Base-by-base conservation (phyloP, 2,113 vertebrate species). In the Myodes glareolus region DNA sequence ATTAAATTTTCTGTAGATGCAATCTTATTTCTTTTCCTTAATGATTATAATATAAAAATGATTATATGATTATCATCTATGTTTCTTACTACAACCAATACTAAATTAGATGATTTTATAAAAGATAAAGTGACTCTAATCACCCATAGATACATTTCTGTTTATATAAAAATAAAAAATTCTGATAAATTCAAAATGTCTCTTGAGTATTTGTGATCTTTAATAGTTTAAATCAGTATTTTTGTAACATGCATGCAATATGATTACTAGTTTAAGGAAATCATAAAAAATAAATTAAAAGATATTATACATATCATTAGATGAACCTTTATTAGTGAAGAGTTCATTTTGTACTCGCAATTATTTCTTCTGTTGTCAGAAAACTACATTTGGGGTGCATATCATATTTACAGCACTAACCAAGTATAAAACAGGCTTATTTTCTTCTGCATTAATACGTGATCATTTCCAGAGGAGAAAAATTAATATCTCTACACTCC, bases 201-300 rank as follows among this genome's bases (percentile, higher is more conserved):
- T 13, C 9, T 90, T 50, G 8, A 94, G 95, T 88, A 87, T 6
- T 1, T 55, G 50, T 23, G 0, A 21, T 76, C 3, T 76, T 94
- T 82, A 90, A 70, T 39, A 72, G 11, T 19, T 36, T 75, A 33
- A 78, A 6, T 61, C 5, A 72, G 55, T 42, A 19, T 52, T 90
- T 36, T 63, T 92, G 1, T 84, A 94, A 67, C 1, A 80, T 90
- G 72, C 0, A 89, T 39, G 82, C 2, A 63, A 39, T 0, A 50
- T 31, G 1, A 76, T 78, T 90, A 45, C 36, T 58, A 73, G 88
- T 82, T 87, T 47, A 14, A 77, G 2, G 1, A 85, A 88, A 92
- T 92, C 31, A 68, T 55, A 31, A 93, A 94, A 95, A 63, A 33
- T 10, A 75, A 86, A 84, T 88, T 92, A 11, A 75, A 81, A 63